Evolutionary conservation across 1,140 invertebrate genomes (phyloP), one percentile per base, ranked within the genome.

Genomic region (Heliconius hewitsoni): DNA sequence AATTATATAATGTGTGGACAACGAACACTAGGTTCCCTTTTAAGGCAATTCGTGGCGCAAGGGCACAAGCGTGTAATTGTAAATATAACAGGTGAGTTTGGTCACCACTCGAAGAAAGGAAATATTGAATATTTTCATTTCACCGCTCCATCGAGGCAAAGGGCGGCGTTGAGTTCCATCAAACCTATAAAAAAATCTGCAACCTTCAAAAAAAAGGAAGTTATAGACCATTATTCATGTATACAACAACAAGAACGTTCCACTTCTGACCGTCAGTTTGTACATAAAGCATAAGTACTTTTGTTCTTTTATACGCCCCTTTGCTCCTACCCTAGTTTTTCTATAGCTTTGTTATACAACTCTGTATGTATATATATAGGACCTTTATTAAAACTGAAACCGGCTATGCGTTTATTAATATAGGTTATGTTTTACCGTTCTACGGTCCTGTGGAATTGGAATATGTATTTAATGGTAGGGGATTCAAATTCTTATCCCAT

Each of bases 291-390:
- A 70, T 1, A 39, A 8, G 39, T 66, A 66, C 60, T 66, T 66
- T 66, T 70, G 27, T 71, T 37, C 70, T 71, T 71, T 37, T 71
- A 71, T 37, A 37, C 70, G 34, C 70, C 30, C 70, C 70, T 34
- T 71, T 71, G 70, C 70, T 71, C 70, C 27, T 71, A 71, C 70
- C 70, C 70, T 71, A 71, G 70, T 71, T 71, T 71, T 71, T 71
- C 70, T 71, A 71, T 71, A 16, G 70, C 70, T 71, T 71, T 71
- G 70, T 71, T 71, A 13, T 13, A 37, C 70, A 71, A 57, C 55
- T 57, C 8, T 57, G 27, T 71, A 71, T 71, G 30, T 71, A 27
- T 0, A 1, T 27, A 46, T 46, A 46, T 1, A 37, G 18, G 0
- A 30, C 30, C 34, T 71, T 71, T 71, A 71, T 71, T 71, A 71